Base-by-base conservation (phyloP, 2,797 vertebrate genomes). In the Valencia hispanica region DNA sequence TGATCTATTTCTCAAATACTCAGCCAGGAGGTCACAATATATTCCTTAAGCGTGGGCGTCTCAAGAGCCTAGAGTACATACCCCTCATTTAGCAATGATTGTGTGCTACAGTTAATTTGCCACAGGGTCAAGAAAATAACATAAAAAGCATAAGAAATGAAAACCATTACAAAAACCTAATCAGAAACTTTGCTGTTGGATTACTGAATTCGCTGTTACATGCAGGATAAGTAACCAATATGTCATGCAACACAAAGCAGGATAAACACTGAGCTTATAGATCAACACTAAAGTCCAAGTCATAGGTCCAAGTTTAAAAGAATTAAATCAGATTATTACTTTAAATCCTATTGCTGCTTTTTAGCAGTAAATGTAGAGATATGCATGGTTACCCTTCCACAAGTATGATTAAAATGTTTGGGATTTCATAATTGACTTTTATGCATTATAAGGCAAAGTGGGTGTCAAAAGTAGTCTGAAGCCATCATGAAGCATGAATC, bases 401-500 rank as follows among this genome's bases (percentile, higher is more conserved):
- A 39, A 14, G 41, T 22, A 48, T 43, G 4, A 55, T 65, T 27
- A 51, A 7, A 70, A 78, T 14, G 36, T 72, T 36, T 66, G 50
- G 66, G 20, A 72, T 77, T 80, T 78, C 15, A 61, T 27, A 36
- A 74, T 36, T 73, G n/a, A 61, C 36, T 70, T 45, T 36, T 14
- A 45, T 57, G 66, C 47, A 68, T 22, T 32, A n/a, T 83, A 72
- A 69, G 18, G 27, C 22, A 70, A 32, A 41, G 65, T 1, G 14
- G 69, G 75, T 70, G 55, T 77, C 74, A 72, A 48, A n/a, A 47
- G 80, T 83, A 84, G 73, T 78, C 75, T 70, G 66, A 83, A 70
- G 45, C 77, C 87, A 84, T 92, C 91, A 90, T 69, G 55, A 81
- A 41, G 43, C 72, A 61, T 86, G 81, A 79, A 81, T 77, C 82